Evolutionary conservation across 2,113 vertebrate genomes (phyloP).

Genomic region (Tautogolabrus adspersus): DNA sequence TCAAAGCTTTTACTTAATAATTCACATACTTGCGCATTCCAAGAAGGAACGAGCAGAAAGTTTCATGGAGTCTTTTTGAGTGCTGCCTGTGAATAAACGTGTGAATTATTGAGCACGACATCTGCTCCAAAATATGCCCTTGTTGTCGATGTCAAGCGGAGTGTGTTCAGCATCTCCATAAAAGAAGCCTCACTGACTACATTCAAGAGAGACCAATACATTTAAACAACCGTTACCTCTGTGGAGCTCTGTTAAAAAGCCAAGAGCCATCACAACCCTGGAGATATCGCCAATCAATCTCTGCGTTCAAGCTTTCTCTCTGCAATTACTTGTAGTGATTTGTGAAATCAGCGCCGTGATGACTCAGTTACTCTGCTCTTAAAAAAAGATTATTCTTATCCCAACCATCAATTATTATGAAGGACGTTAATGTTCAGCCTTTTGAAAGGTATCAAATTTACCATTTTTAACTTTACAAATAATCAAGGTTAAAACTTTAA

Average conservation of each 20-base stretch:
- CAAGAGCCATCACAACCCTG: conserved; percentile 2
- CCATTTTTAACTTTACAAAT: too few species aligned
- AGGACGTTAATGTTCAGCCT: too few species aligned
- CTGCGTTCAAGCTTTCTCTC: conserved; percentile 6
- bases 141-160: conserved; percentile 50
- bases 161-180: conserved; percentile 23
- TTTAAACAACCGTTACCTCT: conserved; percentile 15
- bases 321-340: background rate
- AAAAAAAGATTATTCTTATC: too few species aligned
- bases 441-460: too few species aligned
- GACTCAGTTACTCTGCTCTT: too few species aligned
- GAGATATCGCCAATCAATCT: conserved; percentile 6
- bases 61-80: conserved; percentile 34
- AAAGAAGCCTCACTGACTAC: conserved; percentile 14
- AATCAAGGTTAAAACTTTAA: too few species aligned
- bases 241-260: background rate
- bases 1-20: conserved; percentile 40
- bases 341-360: background rate
- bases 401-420: too few species aligned
- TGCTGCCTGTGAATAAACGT: conserved; percentile 42
- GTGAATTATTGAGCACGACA: conserved; percentile 61
- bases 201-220: conserved; percentile 6
- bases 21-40: conserved; percentile 30
- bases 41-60: conserved; percentile 34
- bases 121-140: conserved; percentile 52